phyloP scores from a whole-genome alignment of 1,140 invertebrate species.

The Diuraphis noxia region DNA sequence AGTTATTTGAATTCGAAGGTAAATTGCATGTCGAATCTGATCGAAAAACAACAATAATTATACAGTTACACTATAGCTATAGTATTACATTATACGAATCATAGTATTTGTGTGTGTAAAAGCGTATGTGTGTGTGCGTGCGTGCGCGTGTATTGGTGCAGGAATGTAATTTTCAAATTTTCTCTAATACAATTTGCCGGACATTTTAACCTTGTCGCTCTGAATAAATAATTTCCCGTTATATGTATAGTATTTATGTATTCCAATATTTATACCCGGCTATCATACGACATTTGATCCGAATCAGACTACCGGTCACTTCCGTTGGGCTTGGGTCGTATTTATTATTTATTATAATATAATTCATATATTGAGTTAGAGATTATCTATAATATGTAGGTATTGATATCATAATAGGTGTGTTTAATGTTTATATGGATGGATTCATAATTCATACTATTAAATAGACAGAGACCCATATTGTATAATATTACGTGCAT shows the following conservation, averaged over 20 bases:
- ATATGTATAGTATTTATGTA: background rate
- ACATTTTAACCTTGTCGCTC: constrained; percentile 2
- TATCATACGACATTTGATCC: background rate
- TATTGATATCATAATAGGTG: background rate
- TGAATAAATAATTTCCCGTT: constrained; percentile 6
- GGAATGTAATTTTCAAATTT: background rate
- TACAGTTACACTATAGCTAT: background rate
- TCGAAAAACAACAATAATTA: background rate
- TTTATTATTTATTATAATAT: background rate
- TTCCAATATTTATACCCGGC: background rate
- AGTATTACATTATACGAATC: background rate
- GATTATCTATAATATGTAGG: background rate
- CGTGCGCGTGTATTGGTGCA: background rate
- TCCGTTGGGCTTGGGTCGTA: background rate
- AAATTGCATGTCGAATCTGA: background rate
- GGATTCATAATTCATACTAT: background rate
- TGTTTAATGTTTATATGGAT: background rate
- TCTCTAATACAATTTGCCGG: background rate
- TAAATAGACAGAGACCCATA: background rate
- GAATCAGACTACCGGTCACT: background rate
- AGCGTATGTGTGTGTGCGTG: background rate
- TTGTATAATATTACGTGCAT: background rate
- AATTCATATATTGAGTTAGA: background rate
- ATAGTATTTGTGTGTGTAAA: background rate
- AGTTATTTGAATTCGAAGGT: background rate